Evolutionary conservation across 2,888 invertebrate genomes (phyloP), one percentile per base, ranked within the genome.

Genomic region (Aethes cnicana): DNA sequence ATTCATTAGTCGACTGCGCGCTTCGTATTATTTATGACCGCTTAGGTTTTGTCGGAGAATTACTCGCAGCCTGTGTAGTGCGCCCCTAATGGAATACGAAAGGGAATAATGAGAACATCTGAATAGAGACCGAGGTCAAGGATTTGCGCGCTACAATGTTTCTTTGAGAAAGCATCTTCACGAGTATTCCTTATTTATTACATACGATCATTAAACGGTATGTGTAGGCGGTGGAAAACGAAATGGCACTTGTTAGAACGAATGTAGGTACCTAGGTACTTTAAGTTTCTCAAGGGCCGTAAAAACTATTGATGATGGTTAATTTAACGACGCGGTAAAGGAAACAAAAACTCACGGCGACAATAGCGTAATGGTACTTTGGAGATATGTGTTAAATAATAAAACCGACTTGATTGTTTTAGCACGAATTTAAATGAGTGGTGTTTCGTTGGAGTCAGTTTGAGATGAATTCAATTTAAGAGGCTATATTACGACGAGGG

Each of bases 1-100:
- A 86, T 84, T 87, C 86, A 88, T 86, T 86, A 85, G 80, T 66
- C 66, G 76, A 76, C 79, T 81, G 73, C 74, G 77, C 77, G 75
- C 77, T 57, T 74, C 72, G 59, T 67, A 75, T 83, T 84, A 87
- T 87, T 88, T 86, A 86, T 80, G 76, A 69, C 70, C 66, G 73
- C 77, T 81, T 72, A 78, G 66, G 74, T 80, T 81, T 80, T 79
- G 78, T 81, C 71, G 71, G 68, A 68, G 74, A 73, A 77, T 73
- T 52, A 46, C 52, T 26, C 39, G 46, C 72, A 80, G 18, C 35
- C 6, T 11, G 77, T 72, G 72, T 68, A 67, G 64, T 63, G 65
- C 62, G 58, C 65, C 61, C 65, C 64, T 72, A 77, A 76, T 75
- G 72, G 69, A 64, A 69, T 68, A 68, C 71, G 59, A 72, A 64